Evolutionary conservation across 2,113 vertebrate species (phyloP), one percentile per base, ranked within the genome.

Genomic region (Nycticryphes semicollaris): DNA sequence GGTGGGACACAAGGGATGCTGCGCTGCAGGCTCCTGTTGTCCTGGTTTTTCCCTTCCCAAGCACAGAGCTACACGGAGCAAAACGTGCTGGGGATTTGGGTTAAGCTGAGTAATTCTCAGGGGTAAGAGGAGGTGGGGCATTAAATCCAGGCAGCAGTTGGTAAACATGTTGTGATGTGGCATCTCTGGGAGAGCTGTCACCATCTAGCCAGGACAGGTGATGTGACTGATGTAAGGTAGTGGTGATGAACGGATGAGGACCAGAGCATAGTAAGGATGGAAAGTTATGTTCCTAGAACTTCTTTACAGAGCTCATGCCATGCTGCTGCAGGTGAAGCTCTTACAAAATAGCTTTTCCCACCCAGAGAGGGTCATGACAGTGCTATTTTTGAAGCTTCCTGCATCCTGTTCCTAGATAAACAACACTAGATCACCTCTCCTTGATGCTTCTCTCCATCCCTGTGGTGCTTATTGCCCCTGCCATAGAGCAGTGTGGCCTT

Each of bases 1-100:
- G 63, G 10, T 37, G 1, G 0, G 50, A 30, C 0, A 0, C 20
- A 37, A 47, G 43, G 2, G 0, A 3, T 63, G 56, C 60, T 84
- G 51, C 57, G 56, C 51, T 3, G 2, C 37, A 33, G 48, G 9
- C 22, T 35, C 48, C 0, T 0, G 7, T 37, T 2, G 37, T 66
- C 69, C 41, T 21, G 24, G 47, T 11, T 25, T 39, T 77, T 76
- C 48, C 14, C 7, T 79, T 78, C 27, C 66, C 27, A 12, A 41
- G 35, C 43, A 50, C 22, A 12, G 6, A 56, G 39, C n/a, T 5
- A 3, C 8, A 20, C 21, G 19, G 37, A 60, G 80, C 51, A 72
- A 81, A 87, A 84, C 9, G 1, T 10, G 3, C 24, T 14, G 39
- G 66, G 70, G 20, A 28, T 90, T 60, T 45, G 76, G 76, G 39